phyloP scores from a whole-genome alignment of 2,797 vertebrate species.

The Todus mexicanus region DNA sequence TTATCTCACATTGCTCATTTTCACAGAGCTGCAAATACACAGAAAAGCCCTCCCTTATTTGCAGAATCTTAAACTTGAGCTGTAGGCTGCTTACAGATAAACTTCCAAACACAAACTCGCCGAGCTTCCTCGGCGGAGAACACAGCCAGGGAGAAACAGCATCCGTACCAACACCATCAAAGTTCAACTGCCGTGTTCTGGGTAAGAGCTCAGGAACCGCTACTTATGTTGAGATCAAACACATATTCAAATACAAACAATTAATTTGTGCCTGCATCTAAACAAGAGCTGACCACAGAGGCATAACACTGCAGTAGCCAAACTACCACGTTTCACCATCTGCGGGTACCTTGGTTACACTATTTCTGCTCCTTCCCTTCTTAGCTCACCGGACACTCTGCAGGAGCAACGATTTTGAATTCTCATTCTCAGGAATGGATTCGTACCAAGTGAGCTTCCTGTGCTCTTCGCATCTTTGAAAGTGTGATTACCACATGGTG shows the following conservation, averaged over 20 bases:
- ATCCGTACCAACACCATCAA: neutral
- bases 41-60: neutral
- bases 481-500: accelerated
- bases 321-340: neutral
- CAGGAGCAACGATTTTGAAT: neutral
- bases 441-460: neutral
- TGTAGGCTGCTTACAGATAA: neutral
- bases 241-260: neutral
- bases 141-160: neutral
- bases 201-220: neutral
- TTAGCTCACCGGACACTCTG: neutral
- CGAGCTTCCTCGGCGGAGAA: neutral
- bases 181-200: neutral
- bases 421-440: neutral
- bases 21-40: neutral
- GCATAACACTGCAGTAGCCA: neutral
- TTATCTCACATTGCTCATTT: neutral
- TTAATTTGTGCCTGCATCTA: neutral
- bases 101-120: neutral
- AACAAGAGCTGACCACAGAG: neutral
- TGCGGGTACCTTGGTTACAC: neutral
- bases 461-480: neutral
- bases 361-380: neutral
- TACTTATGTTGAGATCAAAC: neutral
- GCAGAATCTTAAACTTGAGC: neutral